Evolutionary conservation across 1,140 invertebrate genomes (phyloP).

Genomic region (Aphaenogaster floridana): DNA sequence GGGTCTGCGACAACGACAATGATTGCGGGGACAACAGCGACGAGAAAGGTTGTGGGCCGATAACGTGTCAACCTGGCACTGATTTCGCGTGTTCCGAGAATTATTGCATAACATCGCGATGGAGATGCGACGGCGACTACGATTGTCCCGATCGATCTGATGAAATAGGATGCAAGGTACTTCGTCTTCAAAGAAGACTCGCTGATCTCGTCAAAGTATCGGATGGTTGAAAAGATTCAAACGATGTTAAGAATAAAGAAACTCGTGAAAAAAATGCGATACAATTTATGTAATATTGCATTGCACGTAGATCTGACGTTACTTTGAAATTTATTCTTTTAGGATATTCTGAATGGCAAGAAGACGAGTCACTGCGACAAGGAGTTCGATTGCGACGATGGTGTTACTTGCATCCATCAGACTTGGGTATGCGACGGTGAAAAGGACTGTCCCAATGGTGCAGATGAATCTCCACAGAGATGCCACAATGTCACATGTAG

Average conservation of each 20-base stretch:
- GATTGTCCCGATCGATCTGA: constrained; percentile 94
- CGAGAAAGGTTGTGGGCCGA: constrained; percentile 91
- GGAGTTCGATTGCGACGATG: constrained; percentile 95
- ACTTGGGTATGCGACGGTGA: constrained; percentile 96
- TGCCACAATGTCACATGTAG: constrained; percentile 94
- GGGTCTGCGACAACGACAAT: constrained; percentile 95
- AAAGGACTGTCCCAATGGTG: constrained; percentile 93
- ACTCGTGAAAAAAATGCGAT: background rate
- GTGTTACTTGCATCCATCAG: constrained; percentile 94
- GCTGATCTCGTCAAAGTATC: background rate
- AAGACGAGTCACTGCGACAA: constrained; percentile 88
- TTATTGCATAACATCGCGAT: constrained; percentile 91
- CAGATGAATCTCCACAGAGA: constrained; percentile 90
- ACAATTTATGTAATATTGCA: background rate
- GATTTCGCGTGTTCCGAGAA: constrained; percentile 91
- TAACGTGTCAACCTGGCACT: constrained; percentile 89
- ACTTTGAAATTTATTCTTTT: background rate
- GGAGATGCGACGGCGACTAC: constrained; percentile 95
- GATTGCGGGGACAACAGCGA: constrained; percentile 95
- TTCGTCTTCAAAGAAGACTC: background rate
- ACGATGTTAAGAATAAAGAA: constrained; percentile 14
- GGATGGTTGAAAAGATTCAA: background rate
- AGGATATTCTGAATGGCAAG: constrained; percentile 53
- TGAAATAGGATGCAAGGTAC: constrained; percentile 89
- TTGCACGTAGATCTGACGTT: background rate